Evolutionary conservation across 2,113 vertebrate species (phyloP), one percentile per base, ranked within the genome.

Genomic region (Lamprologus callipterus): DNA sequence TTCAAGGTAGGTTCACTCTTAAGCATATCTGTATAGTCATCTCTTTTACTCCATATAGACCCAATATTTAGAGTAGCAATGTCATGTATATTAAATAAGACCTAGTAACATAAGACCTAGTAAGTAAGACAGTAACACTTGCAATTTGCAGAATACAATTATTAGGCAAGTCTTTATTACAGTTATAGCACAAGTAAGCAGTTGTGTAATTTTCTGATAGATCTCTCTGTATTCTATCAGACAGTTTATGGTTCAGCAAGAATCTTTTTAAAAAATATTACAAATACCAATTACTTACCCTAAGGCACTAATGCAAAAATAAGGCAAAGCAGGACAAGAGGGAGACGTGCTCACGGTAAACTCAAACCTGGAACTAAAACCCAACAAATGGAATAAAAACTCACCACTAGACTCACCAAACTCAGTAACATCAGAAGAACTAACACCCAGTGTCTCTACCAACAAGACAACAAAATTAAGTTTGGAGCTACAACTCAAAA

Each of bases 231-330:
- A 45, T 45, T 73, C 68, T 26, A 45, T 73, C 37, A 63, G 31
- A 70, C 33, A 47, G 23, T 75, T 75, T 75, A 47, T 31, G 42
- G 4, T 49, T 78, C 9, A 33, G 28, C 17, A 51, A 78, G 45
- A 40, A 47, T 49, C 16, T 51, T 1, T 78, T 42, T 47, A 4
- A 0, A 0, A 42, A 45, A 45, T 16, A 9, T 45, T 65, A 37
- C 33, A 65, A 37, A n/a, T 65, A 65, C 19, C 60, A 65, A 37
- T 37, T 31, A 28, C 9, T 47, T 49, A 31, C 3, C 16, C 16
- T 8, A 45, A 73, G 40, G 5, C 35, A 26, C 8, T 10, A 45
- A 73, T 26, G 21, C 13, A 73, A 45, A 45, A 73, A 28, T 7
- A 47, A 75, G 9, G 6, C 21, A 75, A 75, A 75, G 3, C 16